Evolutionary conservation across 2,113 vertebrate species (phyloP).

Genomic region (Chunga burmeisteri): DNA sequence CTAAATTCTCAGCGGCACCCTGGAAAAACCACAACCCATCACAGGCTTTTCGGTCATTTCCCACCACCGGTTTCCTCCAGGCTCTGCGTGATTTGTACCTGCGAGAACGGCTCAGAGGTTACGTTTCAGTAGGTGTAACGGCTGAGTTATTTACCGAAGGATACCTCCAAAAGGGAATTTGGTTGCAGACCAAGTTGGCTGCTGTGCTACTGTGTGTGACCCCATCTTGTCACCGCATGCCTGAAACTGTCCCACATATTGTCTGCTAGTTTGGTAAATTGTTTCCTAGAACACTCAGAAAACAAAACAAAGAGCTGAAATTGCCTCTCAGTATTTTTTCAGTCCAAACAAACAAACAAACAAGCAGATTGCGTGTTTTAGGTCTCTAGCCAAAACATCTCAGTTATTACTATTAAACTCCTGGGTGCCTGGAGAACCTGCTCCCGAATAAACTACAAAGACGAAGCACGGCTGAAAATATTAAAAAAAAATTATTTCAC

Average conservation of each 20-base stretch:
- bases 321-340: neutral
- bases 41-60: neutral
- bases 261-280: neutral
- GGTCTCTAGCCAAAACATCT: neutral
- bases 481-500: neutral
- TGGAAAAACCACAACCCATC: neutral
- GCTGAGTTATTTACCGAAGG: neutral
- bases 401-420: neutral
- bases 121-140: neutral
- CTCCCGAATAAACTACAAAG: neutral
- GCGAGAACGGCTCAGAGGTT: neutral
- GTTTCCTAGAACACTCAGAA: neutral
- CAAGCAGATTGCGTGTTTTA: neutral
- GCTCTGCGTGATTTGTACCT: neutral
- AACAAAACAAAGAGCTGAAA: neutral
- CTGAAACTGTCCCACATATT: neutral
- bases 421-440: neutral
- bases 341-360: neutral
- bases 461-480: neutral
- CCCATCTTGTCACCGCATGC: neutral
- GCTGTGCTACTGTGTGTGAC: neutral
- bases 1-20: neutral
- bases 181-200: neutral
- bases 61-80: neutral
- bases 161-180: neutral